Evolutionary conservation across 2,888 invertebrate species (phyloP), one percentile per base, ranked within the genome.

Genomic region (Zygogramma bicolorata): DNA sequence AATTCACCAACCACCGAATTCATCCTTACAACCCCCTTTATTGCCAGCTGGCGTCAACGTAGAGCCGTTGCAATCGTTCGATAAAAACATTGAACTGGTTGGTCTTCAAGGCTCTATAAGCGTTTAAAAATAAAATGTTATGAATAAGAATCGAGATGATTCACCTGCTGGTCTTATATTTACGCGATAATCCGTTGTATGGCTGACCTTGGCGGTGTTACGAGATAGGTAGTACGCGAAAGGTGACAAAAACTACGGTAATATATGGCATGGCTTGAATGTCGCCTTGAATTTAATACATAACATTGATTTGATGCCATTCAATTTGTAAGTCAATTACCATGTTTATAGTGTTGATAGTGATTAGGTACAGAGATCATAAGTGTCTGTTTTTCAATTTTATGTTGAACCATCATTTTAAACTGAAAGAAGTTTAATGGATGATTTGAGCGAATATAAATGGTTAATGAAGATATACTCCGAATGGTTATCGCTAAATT

Each of bases 251-350:
- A 34, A 38, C 62, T 62, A 25, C 18, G 57, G 57, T 63, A 65
- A 57, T 63, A 68, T 71, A 72, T 65, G 71, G 71, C 5, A 25
- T n/a, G 53, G 27, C 53, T 65, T 65, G 65, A 65, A 49, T 34
- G 60, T 40, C 62, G 42, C 71, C 71, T 72, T 72, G 71, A 72
- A 65, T 68, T 34, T n/a, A 27, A 62, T 71, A 40, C 42, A 42
- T 68, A 71, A 68, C 71, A 63, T 68, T 71, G 63, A 71, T 72
- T 72, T 68, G 60, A 72, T 68, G 72, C 63, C 59, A 72, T 72
- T 62, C 25, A 65, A 72, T 72, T 62, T 46, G 40, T 58, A 13
- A 46, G 29, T 46, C 31, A 46, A 29, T 29, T 63, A 53, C 27
- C 53, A n/a, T 42, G 7, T 46, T 46, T 46, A 46, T n/a, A 40